Percentiles rank a stretch among this genome's conserved stretches.
These are phyloP conservation scores for Seriola aureovittata DNA, from an alignment of 2,113 vertebrate species.

Conservation along the genomic window DNA sequence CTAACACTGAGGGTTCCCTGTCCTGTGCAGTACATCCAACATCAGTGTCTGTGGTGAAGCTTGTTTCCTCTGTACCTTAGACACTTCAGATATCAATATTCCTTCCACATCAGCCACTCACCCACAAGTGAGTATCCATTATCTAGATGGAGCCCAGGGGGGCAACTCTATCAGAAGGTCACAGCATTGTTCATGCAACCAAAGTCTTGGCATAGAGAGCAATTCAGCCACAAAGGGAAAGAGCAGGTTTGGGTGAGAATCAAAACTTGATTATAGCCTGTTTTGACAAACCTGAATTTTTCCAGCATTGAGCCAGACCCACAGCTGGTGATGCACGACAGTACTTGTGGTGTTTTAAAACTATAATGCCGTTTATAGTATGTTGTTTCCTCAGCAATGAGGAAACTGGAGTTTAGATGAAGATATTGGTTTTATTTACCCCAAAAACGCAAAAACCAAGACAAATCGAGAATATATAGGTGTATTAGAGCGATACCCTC, in stretches of 20 bases:
- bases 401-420: no score
- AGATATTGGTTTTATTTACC: no score
- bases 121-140: constrained; percentile 55
- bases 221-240: constrained; percentile 16
- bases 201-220: constrained; percentile 18
- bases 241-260: not conserved
- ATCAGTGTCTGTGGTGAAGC: constrained; percentile 1
- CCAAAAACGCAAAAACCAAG: no score
- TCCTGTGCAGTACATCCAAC: constrained; percentile 9
- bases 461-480: no score
- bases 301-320: not conserved
- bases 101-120: constrained; percentile 36
- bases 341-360: no score
- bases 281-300: not conserved
- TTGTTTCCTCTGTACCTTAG: constrained; percentile 12
- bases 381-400: no score
- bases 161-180: constrained; percentile 64
- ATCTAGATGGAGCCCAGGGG: constrained; percentile 51
- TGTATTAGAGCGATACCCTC: no score
- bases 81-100: constrained; percentile 60
- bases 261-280: not conserved
- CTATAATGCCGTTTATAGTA: no score
- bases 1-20: not conserved
- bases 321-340: not conserved
- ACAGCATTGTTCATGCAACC: constrained; percentile 40